Percentiles rank a stretch among this genome's conserved stretches.
Evolutionary conservation across 2,797 vertebrate genomes (phyloP).

Genomic region (Sebastes ruberrimus): DNA sequence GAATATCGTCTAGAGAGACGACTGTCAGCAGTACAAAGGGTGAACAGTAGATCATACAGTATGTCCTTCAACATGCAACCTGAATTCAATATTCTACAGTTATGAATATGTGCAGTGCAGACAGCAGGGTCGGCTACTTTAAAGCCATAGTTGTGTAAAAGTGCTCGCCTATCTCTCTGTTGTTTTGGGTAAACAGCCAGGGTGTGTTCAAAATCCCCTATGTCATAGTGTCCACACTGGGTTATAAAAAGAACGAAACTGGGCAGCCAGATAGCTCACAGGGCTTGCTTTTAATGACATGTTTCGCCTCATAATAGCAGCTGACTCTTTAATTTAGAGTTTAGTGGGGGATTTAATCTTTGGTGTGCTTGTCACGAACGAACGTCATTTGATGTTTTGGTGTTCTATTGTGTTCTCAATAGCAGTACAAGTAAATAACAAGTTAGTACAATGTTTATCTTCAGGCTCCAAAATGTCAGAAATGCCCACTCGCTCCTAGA

Average conservation of each 20-base stretch:
- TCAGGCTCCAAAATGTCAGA: constrained; percentile 8
- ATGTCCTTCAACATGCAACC: not conserved
- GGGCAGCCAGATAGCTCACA: constrained; percentile 57
- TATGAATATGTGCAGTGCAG: not conserved
- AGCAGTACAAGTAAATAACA: constrained; percentile 24
- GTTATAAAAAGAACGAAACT: constrained; percentile 73
- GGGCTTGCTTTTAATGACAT: constrained; percentile 69
- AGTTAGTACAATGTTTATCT: constrained; percentile 33
- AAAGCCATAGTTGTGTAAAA: constrained; percentile 8
- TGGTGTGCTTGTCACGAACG: not conserved
- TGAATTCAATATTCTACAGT: not conserved
- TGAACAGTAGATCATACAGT: not conserved
- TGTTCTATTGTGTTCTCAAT: not conserved
- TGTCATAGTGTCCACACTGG: constrained; percentile 47
- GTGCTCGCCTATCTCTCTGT: constrained; percentile 22
- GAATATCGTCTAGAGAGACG: no score
- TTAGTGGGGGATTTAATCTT: constrained; percentile 42
- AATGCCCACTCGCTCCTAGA: constrained; percentile 15
- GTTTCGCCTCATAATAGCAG: constrained; percentile 66
- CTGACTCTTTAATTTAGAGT: constrained; percentile 68
- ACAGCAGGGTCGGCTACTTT: not conserved
- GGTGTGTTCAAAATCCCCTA: constrained; percentile 63
- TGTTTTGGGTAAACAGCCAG: constrained; percentile 63
- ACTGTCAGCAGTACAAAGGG: not conserved
- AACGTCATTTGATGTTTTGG: constrained; percentile 22